Evolutionary conservation across 2,888 invertebrate species (phyloP).

Genomic region (Caenorhabditis sp.): DNA sequence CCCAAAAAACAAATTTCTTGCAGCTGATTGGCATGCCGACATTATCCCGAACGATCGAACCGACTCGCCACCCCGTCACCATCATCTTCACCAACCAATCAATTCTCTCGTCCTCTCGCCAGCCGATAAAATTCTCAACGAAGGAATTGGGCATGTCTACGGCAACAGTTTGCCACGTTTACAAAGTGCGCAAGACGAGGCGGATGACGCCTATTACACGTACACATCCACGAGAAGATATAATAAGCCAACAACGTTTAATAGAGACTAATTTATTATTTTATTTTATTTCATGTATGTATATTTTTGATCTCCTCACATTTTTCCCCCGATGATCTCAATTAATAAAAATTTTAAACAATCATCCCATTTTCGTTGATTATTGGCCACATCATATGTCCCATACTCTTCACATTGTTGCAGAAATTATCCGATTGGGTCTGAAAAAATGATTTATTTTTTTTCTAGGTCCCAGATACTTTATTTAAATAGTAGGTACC

Average conservation of each 20-base stretch:
- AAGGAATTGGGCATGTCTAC: constrained; percentile 46
- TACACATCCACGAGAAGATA: constrained; percentile 48
- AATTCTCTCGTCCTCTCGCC: constrained; percentile 51
- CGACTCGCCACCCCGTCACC: constrained; percentile 12
- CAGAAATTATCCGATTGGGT: constrained; percentile 39
- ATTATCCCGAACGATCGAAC: constrained; percentile 21
- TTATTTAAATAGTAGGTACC: constrained; percentile 6
- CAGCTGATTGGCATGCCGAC: constrained; percentile 32
- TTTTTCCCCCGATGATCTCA: not conserved
- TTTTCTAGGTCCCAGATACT: no score
- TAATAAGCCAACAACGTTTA: constrained; percentile 33
- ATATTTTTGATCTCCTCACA: not conserved
- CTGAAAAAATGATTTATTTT: no score
- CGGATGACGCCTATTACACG: constrained; percentile 67
- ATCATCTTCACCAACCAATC: constrained; percentile 8
- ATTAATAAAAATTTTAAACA: constrained; percentile 19
- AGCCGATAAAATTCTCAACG: constrained; percentile 54
- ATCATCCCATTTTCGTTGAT: constrained; percentile 32
- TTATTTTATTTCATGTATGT: not conserved
- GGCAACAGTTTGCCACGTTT: constrained; percentile 50
- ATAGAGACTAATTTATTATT: constrained; percentile 7
- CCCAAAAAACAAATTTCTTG: no score
- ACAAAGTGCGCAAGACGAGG: constrained; percentile 56
- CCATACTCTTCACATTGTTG: constrained; percentile 30
- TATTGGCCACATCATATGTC: constrained; percentile 30